Evolutionary conservation across 1,140 invertebrate genomes (phyloP).

Genomic region (Pogonomyrmex californicus): DNA sequence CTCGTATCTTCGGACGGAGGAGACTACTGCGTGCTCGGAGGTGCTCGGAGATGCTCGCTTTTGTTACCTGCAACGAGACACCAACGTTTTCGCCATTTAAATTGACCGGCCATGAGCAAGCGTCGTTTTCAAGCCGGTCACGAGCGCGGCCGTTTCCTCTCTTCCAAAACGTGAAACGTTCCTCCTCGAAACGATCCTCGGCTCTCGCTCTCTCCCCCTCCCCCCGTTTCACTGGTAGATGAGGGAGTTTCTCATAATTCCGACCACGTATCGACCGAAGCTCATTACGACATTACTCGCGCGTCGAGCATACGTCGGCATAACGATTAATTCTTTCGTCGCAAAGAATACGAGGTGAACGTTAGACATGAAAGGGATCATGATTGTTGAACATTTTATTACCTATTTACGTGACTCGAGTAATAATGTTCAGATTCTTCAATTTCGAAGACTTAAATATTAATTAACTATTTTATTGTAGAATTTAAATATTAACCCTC

Average conservation of each 20-base stretch:
- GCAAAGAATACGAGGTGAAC: not conserved
- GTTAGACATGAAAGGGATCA: not conserved
- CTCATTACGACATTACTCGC: constrained; percentile 68
- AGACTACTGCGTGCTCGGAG: too few relatives aligned
- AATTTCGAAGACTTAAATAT: not conserved
- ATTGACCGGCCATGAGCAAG: not conserved
- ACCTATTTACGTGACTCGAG: not conserved
- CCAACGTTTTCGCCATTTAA: constrained; percentile 11
- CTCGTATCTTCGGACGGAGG: not conserved
- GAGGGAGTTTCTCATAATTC: constrained; percentile 54
- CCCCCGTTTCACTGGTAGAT: not conserved
- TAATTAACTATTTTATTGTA: not conserved
- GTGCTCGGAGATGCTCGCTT: not conserved
- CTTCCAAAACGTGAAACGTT: not conserved
- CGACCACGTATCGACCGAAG: constrained; percentile 51
- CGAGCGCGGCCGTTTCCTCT: constrained; percentile 39
- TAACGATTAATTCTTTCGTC: constrained; percentile 16
- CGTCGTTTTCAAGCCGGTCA: constrained; percentile 58
- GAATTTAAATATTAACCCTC: not conserved
- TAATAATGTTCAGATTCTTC: not conserved
- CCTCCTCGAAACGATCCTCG: not conserved
- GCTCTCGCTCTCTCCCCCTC: not conserved
- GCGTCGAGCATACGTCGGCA: constrained; percentile 39
- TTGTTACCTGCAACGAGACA: not conserved
- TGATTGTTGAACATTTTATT: not conserved